Conservation (phyloP, 2,888 invertebrate species). For the Eristalis pertinax region DNA sequence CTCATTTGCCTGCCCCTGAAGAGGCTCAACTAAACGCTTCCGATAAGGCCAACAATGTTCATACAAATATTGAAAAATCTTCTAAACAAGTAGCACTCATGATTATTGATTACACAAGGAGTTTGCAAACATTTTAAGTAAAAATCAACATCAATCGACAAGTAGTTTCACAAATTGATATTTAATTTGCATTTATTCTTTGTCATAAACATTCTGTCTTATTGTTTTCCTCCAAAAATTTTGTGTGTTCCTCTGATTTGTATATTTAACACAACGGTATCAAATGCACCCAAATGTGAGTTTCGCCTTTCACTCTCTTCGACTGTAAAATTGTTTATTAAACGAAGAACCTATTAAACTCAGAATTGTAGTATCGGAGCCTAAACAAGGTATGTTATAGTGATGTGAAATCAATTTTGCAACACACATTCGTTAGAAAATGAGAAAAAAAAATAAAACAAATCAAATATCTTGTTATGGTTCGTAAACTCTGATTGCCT, state of each 20-base stretch:
- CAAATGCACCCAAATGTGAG: constrained; percentile 64
- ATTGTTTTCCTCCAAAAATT: neutral
- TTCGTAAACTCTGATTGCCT: constrained; percentile 30
- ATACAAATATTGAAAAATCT: too few species aligned
- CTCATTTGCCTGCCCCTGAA: too few species aligned
- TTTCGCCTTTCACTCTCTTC: constrained; percentile 61
- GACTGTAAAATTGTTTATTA: constrained; percentile 48
- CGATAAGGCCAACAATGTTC: too few species aligned
- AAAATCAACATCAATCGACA: neutral
- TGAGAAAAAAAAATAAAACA: neutral
- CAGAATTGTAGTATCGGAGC: constrained; percentile 59
- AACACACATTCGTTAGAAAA: constrained; percentile 1
- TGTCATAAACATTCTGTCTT: neutral
- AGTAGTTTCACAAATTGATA: neutral
- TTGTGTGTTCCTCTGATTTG: constrained; percentile 21
- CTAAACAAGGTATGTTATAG: constrained; percentile 73
- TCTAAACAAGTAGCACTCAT: too few species aligned
- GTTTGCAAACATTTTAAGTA: neutral
- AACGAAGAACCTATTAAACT: constrained; percentile 20
- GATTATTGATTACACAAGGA: neutral
- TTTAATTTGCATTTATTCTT: constrained; percentile 59
- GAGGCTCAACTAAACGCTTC: too few species aligned
- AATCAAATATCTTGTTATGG: constrained; percentile 51
- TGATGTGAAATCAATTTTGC: constrained; percentile 11
- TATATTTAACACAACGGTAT: constrained; percentile 50